phyloP scores from a whole-genome alignment of 2,797 vertebrate genomes.

The Oreortyx pictus region DNA sequence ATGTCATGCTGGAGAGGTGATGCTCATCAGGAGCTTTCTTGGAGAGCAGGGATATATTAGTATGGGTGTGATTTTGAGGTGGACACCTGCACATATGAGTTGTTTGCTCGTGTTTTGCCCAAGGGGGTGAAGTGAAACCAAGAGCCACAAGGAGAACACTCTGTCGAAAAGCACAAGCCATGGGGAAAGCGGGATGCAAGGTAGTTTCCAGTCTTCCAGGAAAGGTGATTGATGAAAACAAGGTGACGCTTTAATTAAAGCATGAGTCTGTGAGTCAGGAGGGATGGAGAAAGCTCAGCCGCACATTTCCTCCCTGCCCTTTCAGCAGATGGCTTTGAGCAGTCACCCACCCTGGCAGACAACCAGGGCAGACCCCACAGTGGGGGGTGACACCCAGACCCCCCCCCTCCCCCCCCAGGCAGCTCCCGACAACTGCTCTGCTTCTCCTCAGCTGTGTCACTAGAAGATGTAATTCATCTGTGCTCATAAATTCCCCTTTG shows the following conservation, averaged over 20 bases:
- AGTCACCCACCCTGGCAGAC: neutral
- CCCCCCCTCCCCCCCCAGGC: no score
- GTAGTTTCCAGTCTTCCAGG: constrained; percentile 41
- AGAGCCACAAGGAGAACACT: neutral
- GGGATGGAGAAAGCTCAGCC: neutral
- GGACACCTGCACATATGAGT: neutral
- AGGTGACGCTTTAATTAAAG: neutral
- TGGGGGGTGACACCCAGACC: neutral
- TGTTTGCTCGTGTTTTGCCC: neutral
- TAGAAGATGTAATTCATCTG: neutral
- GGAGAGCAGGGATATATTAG: neutral
- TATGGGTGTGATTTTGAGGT: neutral
- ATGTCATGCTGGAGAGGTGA: accelerated
- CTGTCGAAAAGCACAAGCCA: neutral
- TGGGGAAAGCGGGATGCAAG: neutral
- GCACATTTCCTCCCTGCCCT: neutral
- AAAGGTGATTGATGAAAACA: constrained; percentile 19
- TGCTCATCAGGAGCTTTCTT: neutral
- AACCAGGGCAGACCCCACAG: accelerated
- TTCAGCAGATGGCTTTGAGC: neutral
- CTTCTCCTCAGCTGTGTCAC: neutral
- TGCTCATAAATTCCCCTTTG: neutral
- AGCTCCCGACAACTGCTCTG: neutral
- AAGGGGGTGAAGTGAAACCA: neutral
- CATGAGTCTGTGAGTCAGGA: neutral